phyloP scores from a whole-genome alignment of 2,888 invertebrate species.

The Heterodera filipjevi region DNA sequence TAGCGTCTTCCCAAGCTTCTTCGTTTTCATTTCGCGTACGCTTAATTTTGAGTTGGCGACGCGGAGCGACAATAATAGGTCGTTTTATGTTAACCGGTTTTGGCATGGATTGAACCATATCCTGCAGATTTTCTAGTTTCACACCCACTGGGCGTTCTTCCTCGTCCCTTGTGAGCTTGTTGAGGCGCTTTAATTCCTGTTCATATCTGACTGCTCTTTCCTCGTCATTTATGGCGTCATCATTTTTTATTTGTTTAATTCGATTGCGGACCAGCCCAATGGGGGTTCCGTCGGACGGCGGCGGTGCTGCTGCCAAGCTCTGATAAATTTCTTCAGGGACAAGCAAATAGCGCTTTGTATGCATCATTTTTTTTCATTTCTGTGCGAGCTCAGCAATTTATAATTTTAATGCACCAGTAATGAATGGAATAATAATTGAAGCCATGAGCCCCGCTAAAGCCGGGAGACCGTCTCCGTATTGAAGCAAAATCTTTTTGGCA shows the following conservation, averaged over 20 bases:
- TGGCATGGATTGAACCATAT: neutral
- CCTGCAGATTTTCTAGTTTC: neutral
- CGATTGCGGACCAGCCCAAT: neutral
- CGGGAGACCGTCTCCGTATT: conserved; percentile 15
- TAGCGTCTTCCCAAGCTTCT: neutral
- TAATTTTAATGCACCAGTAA: neutral
- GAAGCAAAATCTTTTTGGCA: neutral
- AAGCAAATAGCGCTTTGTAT: conserved; percentile 24
- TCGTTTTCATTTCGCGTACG: neutral
- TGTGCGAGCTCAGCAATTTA: neutral
- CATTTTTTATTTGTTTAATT: neutral
- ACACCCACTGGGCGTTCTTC: conserved; percentile 14
- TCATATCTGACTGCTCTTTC: neutral
- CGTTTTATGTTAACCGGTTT: too few relatives aligned
- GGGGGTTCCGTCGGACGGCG: neutral
- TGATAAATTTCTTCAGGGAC: conserved; percentile 27
- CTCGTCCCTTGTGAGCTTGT: conserved; percentile 14
- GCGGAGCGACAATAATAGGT: neutral
- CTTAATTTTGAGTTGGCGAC: neutral
- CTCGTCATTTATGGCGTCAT: neutral
- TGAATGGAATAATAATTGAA: neutral
- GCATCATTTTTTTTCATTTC: conserved; percentile 6
- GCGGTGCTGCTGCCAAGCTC: neutral
- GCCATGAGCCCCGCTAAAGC: conserved; percentile 11
- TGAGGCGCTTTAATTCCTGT: conserved; percentile 17